Evolutionary conservation across 1,140 invertebrate genomes (phyloP).

Genomic region (Rhagoletis zephyria): DNA sequence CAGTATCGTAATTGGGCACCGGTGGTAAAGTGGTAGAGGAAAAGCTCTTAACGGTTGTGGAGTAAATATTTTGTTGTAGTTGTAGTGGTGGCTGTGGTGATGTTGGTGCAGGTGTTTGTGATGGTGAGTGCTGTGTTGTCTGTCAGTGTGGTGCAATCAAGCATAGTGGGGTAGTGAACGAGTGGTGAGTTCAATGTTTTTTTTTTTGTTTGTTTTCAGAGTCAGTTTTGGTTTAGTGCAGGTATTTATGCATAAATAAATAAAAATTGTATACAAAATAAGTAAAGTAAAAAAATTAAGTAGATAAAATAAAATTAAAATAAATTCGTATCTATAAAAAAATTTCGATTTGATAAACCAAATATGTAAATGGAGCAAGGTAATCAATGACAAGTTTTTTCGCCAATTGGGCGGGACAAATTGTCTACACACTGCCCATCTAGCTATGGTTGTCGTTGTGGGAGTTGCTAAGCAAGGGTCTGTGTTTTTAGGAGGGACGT

Average conservation of each 20-base stretch:
- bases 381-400: not conserved
- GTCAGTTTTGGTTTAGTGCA: not conserved
- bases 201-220: not conserved
- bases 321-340: not conserved
- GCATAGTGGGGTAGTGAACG: not conserved
- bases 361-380: not conserved
- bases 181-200: not conserved
- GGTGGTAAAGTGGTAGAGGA: slow-evolving; percentile 44
- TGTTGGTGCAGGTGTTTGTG: not conserved
- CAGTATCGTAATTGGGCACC: not conserved
- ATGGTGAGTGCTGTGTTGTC: not conserved
- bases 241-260: not conserved
- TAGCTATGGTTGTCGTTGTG: not conserved
- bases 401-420: not conserved
- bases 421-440: not conserved
- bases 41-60: slow-evolving; percentile 50
- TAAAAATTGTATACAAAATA: not conserved
- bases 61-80: slow-evolving; percentile 52
- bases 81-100: not conserved
- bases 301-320: not conserved
- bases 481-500: not conserved
- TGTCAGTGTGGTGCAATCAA: not conserved
- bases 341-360: slow-evolving; percentile 7
- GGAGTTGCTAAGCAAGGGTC: not conserved
- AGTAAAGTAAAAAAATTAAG: not conserved